Evolutionary conservation across 2,888 invertebrate genomes (phyloP).

Genomic region (Alentia gelatinosa): DNA sequence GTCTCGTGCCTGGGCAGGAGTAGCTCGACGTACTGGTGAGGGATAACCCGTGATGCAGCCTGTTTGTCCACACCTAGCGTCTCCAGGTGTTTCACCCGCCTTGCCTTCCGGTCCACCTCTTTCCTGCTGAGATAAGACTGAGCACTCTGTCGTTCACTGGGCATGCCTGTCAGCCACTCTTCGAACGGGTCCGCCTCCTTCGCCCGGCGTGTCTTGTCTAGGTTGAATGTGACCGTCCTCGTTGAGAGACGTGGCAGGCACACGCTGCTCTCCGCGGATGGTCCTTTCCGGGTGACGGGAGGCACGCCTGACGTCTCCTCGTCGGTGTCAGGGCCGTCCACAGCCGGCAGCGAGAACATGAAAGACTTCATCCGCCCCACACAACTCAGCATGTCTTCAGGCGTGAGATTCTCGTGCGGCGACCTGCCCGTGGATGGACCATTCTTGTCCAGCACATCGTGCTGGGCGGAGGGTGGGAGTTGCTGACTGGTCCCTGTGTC

Average conservation of each 20-base stretch:
- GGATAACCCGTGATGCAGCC: background rate
- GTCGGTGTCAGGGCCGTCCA: background rate
- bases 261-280: background rate
- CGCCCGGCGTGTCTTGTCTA: background rate
- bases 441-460: background rate
- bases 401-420: background rate
- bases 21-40: conserved; percentile 27
- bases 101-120: background rate
- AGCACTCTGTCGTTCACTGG: background rate
- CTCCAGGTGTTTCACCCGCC: background rate
- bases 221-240: background rate
- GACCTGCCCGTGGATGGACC: background rate
- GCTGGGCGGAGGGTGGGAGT: background rate
- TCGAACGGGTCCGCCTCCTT: background rate
- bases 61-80: background rate
- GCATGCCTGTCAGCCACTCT: background rate
- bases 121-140: background rate
- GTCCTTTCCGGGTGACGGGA: background rate
- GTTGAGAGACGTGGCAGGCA: background rate
- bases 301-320: background rate
- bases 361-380: conserved; percentile 19
- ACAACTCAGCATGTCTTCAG: background rate
- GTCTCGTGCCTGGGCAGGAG: background rate
- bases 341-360: background rate
- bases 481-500: background rate